Evolutionary conservation across 2,113 vertebrate species (phyloP), one percentile per base, ranked within the genome.

Genomic region (Spilogale gracilis): DNA sequence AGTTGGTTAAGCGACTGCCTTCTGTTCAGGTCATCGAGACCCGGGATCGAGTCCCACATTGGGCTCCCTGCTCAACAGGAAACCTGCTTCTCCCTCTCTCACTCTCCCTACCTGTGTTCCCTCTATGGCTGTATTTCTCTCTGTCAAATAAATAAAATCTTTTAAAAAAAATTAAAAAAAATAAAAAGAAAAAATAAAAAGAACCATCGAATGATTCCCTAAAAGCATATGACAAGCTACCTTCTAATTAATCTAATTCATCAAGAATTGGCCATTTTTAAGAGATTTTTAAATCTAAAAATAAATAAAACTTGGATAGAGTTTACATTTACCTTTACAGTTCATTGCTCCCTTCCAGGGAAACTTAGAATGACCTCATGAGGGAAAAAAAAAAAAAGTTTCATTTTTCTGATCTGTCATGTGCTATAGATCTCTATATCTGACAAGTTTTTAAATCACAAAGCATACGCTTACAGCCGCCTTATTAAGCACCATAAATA

Each of bases 311-410:
- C 54, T 89, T 94, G 27, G 17, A 93, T 27, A 80, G 61, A 54
- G 56, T 94, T 97, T 96, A 80, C n/a, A 95, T n/a, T 76, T 30
- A 87, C 25, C 95, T 90, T 74, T 65, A 95, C 6, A 89, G 54
- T 80, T 90, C 83, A 25, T 1, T 32, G 74, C 38, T 80, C 80
- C 56, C 65, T 92, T 83, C 56, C 94, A 89, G 23, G 63, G 74
- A 98, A 96, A 96, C 96, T 97, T 69, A 84, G 13, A 94, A 90
- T 84, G 91, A 97, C 84, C 96, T 97, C 63, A 65, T 54, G 79
- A 60, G 82, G 69, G 81, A 74, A 30, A 56, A 52, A 32, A 38
- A 79, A 71, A 45, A 52, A 38, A 54, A 73, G 2, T 60, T 81
- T 86, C 67, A 3, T 50, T 94, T 96, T 92, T 58, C 88, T 83